A percentile compares a stretch with the other conserved stretches of the same genome.
Conservation (phyloP, 2,113 vertebrate species). For the Rynchops niger region DNA sequence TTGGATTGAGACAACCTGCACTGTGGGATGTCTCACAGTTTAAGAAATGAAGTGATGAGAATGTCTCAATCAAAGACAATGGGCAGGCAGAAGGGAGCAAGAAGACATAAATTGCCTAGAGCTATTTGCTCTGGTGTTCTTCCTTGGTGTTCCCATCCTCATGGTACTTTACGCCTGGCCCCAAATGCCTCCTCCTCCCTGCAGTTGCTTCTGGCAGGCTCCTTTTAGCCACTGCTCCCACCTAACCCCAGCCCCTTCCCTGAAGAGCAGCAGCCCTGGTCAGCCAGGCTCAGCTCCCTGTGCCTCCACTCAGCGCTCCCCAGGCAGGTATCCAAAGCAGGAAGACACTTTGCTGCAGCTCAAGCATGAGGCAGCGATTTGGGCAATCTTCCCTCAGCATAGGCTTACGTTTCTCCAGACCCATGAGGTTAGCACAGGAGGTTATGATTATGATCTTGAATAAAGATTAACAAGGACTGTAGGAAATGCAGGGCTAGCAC, state of each 20-base stretch:
- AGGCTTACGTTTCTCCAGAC: neutral
- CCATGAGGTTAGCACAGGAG: neutral
- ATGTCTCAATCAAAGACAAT: neutral
- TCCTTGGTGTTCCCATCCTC: neutral
- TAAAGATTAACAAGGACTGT: neutral
- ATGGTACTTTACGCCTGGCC: neutral
- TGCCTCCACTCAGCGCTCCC: neutral
- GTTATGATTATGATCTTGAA: neutral
- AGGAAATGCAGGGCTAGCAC: neutral
- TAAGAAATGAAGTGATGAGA: neutral
- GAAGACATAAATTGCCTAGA: neutral
- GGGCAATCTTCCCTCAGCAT: neutral
- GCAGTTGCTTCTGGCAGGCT: neutral
- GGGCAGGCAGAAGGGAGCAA: neutral
- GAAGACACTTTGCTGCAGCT: neutral
- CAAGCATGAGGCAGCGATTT: neutral
- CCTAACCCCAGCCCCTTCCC: fast-evolving
- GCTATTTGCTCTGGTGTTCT: neutral
- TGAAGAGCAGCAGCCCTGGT: neutral
- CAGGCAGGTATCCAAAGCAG: neutral
- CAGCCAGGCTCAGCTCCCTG: neutral
- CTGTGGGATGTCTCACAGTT: neutral
- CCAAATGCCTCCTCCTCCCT: neutral
- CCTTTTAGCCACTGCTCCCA: neutral
- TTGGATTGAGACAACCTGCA: neutral